A percentile compares a stretch with the other conserved stretches of the same genome.
These are phyloP conservation scores for Brachirus orientalis DNA, from an alignment of 2,113 vertebrate species.

Conservation along the genomic window DNA sequence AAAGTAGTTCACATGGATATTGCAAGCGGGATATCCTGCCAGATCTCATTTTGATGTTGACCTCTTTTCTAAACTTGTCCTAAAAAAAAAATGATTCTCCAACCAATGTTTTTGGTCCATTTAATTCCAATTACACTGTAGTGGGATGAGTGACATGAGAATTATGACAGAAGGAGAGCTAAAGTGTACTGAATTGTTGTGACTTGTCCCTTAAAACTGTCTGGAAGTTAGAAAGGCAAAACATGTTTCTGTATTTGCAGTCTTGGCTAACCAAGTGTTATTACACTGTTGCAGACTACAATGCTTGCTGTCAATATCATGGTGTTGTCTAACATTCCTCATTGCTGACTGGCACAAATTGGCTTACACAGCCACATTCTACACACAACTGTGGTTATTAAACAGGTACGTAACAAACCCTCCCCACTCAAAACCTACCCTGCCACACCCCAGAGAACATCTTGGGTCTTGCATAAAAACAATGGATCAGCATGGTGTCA, in stretches of 20 bases:
- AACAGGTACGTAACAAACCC: not conserved
- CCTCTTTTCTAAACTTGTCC: too few relatives aligned
- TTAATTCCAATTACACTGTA: too few relatives aligned
- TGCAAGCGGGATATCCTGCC: too few relatives aligned
- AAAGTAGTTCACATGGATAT: too few relatives aligned
- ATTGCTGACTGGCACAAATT: slow-evolving; percentile 3
- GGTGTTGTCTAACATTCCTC: slow-evolving; percentile 19
- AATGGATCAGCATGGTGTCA: not conserved
- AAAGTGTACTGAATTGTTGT: too few relatives aligned
- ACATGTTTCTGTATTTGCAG: not conserved
- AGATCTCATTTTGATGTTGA: too few relatives aligned
- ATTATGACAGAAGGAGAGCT: too few relatives aligned
- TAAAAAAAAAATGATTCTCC: too few relatives aligned
- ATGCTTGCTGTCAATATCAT: slow-evolving; percentile 3
- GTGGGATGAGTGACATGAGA: too few relatives aligned
- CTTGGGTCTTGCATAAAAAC: not conserved
- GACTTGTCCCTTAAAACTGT: not conserved
- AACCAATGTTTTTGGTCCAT: too few relatives aligned
- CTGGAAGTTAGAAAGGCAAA: not conserved
- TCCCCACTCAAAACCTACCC: not conserved
- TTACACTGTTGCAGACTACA: slow-evolving; percentile 1
- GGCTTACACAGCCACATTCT: slow-evolving; percentile 4
- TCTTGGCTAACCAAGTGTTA: not conserved
- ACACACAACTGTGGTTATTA: not conserved
- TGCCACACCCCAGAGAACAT: not conserved